Conservation (phyloP, 1,140 invertebrate species). For the Drosophila ironensis region DNA sequence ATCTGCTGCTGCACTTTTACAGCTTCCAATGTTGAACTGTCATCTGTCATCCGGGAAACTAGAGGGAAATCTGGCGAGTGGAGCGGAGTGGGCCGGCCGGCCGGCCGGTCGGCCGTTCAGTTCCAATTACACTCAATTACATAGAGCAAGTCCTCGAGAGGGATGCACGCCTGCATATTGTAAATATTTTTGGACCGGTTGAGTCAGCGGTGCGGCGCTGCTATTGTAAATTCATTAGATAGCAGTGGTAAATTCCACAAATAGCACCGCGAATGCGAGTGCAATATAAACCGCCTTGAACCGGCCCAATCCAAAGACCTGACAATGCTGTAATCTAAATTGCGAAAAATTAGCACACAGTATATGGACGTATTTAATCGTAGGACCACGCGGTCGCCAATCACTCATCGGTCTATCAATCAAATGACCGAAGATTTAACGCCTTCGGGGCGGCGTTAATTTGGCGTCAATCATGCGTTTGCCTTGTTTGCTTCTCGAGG, state of each 20-base stretch:
- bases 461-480: conserved; percentile 28
- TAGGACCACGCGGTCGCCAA: conserved; percentile 19
- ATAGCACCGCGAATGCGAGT: no score
- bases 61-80: conserved; percentile 23
- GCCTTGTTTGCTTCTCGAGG: conserved; percentile 19
- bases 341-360: background rate
- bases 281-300: conserved; percentile 21
- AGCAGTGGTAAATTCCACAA: background rate
- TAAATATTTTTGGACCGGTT: conserved; percentile 22
- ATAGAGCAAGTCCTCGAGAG: background rate
- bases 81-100: conserved; percentile 7
- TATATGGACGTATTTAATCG: conserved; percentile 7
- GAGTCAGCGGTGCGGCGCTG: conserved; percentile 2
- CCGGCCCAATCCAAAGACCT: conserved; percentile 13
- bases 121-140: conserved; percentile 71
- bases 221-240: background rate
- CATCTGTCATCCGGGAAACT: conserved; percentile 28
- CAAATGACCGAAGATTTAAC: conserved; percentile 30
- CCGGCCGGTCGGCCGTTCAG: conserved; percentile 4
- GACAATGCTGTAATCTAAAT: conserved; percentile 27
- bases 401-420: conserved; percentile 26
- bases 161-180: conserved; percentile 6
- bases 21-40: conserved; percentile 57
- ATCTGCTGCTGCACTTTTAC: conserved; percentile 54
- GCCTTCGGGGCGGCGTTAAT: conserved; percentile 25